Evolutionary conservation across 2,113 vertebrate genomes (phyloP).

Genomic region (Apus apus): DNA sequence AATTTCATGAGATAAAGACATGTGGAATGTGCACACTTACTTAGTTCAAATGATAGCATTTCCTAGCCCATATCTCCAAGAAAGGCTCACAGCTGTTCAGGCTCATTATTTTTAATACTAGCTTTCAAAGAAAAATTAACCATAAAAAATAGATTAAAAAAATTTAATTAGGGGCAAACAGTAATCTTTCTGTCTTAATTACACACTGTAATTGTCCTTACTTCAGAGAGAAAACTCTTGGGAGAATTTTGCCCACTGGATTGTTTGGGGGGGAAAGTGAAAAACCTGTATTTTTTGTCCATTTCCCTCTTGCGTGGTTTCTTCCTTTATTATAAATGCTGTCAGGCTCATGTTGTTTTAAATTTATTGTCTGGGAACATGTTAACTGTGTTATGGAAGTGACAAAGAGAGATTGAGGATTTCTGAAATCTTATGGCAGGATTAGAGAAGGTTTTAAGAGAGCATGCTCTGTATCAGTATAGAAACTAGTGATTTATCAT

Average conservation of each 20-base stretch:
- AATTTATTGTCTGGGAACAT: neutral
- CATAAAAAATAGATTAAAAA: constrained; percentile 18
- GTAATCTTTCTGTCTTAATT: constrained; percentile 8
- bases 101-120: neutral
- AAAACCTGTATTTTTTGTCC: neutral
- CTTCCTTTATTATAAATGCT: neutral
- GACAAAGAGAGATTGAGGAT: neutral
- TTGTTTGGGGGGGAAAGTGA: neutral
- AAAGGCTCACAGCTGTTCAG: constrained; percentile 24
- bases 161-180: constrained; percentile 3
- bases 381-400: neutral
- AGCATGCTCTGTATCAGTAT: fast-evolving
- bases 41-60: constrained; percentile 16
- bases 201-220: neutral
- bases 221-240: neutral
- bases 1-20: constrained; percentile 14
- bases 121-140: constrained; percentile 31
- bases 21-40: neutral
- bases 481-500: neutral
- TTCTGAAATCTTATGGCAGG: neutral
- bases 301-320: neutral
- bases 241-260: neutral
- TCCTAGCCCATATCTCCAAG: neutral
- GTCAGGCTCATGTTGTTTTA: neutral
- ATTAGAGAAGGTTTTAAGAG: neutral